Evolutionary conservation across 2,113 vertebrate species (phyloP).

Genomic region (Erpornis zantholeuca): DNA sequence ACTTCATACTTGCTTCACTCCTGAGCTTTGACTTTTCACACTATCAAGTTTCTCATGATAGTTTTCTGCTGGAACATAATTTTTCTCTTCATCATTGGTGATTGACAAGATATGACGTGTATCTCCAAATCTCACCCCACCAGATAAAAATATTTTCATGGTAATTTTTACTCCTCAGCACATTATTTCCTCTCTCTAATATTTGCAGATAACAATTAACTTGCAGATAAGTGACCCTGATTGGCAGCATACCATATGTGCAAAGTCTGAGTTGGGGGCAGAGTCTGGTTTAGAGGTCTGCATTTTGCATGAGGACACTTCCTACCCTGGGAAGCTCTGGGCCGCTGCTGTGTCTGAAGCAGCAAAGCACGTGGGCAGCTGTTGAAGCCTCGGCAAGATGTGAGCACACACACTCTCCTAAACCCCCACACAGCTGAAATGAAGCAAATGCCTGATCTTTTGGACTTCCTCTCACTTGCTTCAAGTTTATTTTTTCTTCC

Average conservation of each 20-base stretch:
- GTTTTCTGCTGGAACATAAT: not conserved
- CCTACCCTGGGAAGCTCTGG: not conserved
- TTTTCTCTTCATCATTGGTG: not conserved
- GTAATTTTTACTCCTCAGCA: not conserved
- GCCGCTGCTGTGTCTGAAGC: not conserved
- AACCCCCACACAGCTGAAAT: not conserved
- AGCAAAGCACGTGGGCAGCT: rapidly evolving
- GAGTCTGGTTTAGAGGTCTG: not conserved
- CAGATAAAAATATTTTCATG: not conserved
- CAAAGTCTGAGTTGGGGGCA: not conserved
- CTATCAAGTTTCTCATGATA: not conserved
- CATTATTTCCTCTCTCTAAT: not conserved
- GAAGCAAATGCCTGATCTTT: not conserved
- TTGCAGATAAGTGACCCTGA: not conserved
- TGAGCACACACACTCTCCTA: not conserved
- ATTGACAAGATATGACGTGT: not conserved
- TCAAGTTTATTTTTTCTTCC: not conserved
- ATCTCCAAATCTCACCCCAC: not conserved
- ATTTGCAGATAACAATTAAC: not conserved
- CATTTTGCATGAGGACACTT: not conserved
- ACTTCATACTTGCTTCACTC: not conserved
- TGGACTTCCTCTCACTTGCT: not conserved
- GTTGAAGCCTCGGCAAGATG: not conserved
- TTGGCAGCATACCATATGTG: rapidly evolving
- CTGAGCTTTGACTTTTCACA: not conserved